Evolutionary conservation across 2,797 vertebrate genomes (phyloP), one percentile per base, ranked within the genome.

Genomic region (Pogoniulus pusillus): DNA sequence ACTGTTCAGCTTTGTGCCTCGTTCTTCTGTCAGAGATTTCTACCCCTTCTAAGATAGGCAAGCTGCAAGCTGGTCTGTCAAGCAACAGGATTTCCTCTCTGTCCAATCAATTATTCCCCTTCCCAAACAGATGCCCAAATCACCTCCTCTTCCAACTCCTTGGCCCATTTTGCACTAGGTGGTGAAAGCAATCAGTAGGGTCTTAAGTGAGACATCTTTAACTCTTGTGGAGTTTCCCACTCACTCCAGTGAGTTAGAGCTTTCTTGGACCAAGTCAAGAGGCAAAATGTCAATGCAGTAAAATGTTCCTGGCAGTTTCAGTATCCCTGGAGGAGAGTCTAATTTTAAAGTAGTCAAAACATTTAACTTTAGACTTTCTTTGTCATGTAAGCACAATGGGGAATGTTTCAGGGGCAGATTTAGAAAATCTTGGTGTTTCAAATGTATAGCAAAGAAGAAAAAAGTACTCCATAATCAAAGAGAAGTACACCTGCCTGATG

Each of bases 181-280:
- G 13, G 7, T 77, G 23, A 54, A 77, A 74, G 35, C 41, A 29
- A 34, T 14, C 4, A 68, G 6, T 9, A 16, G 19, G 26, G 3
- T 6, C 3, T 10, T 68, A 29, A 2, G 1, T 6, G 4, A 71
- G 16, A 37, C 0, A 1, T 45, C 39, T 71, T 76, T 37, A 71
- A 45, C 29, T 2, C 68, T 26, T 37, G 18, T 65, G 51, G 35
- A 69, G 83, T 80, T 84, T 90, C 30, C 18, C 10, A 49, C 32
- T 72, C 29, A 7, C 2, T 70, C 9, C 22, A 16, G 14, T 63
- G 22, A 4, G 45, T 4, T 74, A 24, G 17, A 58, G 29, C 4
- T 73, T 64, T 95, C 87, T 29, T 53, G 12, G 4, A 17, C 20
- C 14, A 77, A 22, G 12, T 65, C 16, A 51, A 64, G 16, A 77